Conservation (phyloP, 2,888 invertebrate species). For the Caenorhabditis sp. region DNA sequence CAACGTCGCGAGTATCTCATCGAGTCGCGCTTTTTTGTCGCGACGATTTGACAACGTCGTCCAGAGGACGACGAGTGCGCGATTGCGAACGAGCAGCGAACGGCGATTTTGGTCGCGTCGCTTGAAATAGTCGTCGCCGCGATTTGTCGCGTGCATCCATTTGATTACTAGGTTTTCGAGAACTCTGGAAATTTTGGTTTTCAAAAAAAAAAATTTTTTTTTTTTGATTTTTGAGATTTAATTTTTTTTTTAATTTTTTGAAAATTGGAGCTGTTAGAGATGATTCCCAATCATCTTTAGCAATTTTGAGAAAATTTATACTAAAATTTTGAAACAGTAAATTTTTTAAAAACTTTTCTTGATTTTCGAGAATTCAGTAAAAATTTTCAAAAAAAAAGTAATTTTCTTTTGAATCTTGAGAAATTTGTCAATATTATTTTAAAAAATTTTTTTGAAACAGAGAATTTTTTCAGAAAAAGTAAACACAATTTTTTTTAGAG, state of each 20-base stretch:
- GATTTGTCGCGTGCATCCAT: slow-evolving; percentile 5
- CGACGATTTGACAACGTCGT: background rate
- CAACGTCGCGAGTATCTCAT: slow-evolving; percentile 84
- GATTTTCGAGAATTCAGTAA: no score
- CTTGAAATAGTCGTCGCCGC: slow-evolving; percentile 2
- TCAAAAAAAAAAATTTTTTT: background rate
- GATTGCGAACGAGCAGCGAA: slow-evolving; percentile 11
- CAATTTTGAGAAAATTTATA: no score
- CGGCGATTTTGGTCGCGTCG: slow-evolving; percentile 8
- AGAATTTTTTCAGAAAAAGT: no score
- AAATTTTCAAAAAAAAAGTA: no score
- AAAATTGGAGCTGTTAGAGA: no score
- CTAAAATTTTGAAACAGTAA: no score
- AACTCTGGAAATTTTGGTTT: slow-evolving; percentile 29
- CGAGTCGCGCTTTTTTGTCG: slow-evolving; percentile 85
- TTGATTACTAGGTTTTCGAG: slow-evolving; percentile 26
- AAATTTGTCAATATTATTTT: no score
- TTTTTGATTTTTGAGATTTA: background rate
- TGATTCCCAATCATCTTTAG: no score
- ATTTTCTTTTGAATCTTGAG: no score
- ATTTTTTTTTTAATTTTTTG: background rate
- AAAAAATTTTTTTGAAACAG: no score
- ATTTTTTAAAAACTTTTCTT: no score
- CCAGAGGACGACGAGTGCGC: slow-evolving; percentile 19
- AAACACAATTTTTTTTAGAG: no score